Percentiles rank a stretch among this genome's conserved stretches.
phyloP scores from a whole-genome alignment of 2,888 invertebrate genomes.

The Drosophila dives region DNA sequence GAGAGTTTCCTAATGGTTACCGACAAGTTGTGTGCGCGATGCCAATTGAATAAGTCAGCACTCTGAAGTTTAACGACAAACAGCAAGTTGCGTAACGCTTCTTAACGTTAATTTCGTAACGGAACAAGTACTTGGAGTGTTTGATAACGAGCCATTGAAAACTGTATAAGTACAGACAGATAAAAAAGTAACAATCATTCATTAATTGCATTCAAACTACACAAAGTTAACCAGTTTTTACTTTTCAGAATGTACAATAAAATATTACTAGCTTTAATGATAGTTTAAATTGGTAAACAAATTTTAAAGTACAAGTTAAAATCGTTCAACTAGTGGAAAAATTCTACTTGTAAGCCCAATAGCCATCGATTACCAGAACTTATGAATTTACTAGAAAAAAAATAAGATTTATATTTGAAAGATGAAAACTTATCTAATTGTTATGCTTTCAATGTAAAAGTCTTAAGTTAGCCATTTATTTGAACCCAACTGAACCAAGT shows the following conservation, averaged over 20 bases:
- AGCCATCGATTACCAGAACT: neutral
- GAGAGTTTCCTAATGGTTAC: conserved; percentile 28
- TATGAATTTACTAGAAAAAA: neutral
- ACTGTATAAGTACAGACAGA: neutral
- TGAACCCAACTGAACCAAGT: neutral
- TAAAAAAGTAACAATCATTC: neutral
- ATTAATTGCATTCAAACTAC: neutral
- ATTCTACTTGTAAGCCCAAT: neutral
- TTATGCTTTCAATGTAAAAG: conserved; percentile 2
- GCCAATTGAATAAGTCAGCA: conserved; percentile 49
- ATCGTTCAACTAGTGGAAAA: neutral
- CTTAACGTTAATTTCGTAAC: conserved; percentile 25
- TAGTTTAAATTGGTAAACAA: neutral
- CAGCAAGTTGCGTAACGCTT: conserved; percentile 23
- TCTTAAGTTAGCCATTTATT: conserved; percentile 7
- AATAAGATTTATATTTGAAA: neutral
- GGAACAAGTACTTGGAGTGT: neutral
- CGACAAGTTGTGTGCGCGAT: conserved; percentile 38
- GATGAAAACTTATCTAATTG: conserved; percentile 25
- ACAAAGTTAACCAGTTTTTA: neutral
- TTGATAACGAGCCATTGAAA: neutral
- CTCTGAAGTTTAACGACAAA: conserved; percentile 19
- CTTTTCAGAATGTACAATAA: neutral
- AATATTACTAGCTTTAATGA: neutral
- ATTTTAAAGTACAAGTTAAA: neutral